Conservation (phyloP, 1,140 invertebrate species). For the Pogonus chalceus region DNA sequence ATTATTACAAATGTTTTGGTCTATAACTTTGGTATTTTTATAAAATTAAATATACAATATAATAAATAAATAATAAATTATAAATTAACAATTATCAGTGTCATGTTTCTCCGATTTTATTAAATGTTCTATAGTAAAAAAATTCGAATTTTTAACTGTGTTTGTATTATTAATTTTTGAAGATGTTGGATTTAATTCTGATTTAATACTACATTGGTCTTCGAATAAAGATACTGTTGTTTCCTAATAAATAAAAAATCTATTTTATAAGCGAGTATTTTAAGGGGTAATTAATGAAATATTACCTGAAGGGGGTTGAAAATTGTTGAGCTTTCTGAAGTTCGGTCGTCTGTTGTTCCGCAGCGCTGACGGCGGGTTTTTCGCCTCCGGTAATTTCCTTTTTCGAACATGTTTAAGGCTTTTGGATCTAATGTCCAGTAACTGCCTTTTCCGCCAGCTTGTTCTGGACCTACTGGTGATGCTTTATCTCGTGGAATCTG, state of each 20-base stretch:
- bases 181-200: slow-evolving; percentile 21
- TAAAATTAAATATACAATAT: too few relatives aligned
- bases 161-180: slow-evolving; percentile 4
- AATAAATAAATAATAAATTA: too few relatives aligned
- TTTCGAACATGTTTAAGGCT: slow-evolving; percentile 81
- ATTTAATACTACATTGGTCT: slow-evolving; percentile 14
- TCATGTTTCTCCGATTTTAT: slow-evolving; percentile 25
- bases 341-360: slow-evolving; percentile 12
- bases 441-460: slow-evolving; percentile 64
- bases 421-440: slow-evolving; percentile 84
- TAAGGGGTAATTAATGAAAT: not conserved
- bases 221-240: slow-evolving; percentile 9
- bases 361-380: slow-evolving; percentile 43
- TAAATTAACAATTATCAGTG: slow-evolving; percentile 24
- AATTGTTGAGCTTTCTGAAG: slow-evolving; percentile 21
- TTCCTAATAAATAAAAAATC: slow-evolving; percentile 1
- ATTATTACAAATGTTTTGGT: too few relatives aligned
- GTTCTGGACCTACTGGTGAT: slow-evolving; percentile 43
- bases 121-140: slow-evolving; percentile 32
- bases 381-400: slow-evolving; percentile 69
- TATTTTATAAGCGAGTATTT: slow-evolving; percentile 14
- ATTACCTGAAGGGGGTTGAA: slow-evolving; percentile 18
- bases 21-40: too few relatives aligned
- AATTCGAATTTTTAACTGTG: slow-evolving; percentile 27
- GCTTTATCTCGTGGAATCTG: slow-evolving; percentile 54